A percentile compares a stretch with the other conserved stretches of the same genome.
Evolutionary conservation across 2,888 invertebrate genomes (phyloP).

Genomic region (Chymomyza fuscimana): DNA sequence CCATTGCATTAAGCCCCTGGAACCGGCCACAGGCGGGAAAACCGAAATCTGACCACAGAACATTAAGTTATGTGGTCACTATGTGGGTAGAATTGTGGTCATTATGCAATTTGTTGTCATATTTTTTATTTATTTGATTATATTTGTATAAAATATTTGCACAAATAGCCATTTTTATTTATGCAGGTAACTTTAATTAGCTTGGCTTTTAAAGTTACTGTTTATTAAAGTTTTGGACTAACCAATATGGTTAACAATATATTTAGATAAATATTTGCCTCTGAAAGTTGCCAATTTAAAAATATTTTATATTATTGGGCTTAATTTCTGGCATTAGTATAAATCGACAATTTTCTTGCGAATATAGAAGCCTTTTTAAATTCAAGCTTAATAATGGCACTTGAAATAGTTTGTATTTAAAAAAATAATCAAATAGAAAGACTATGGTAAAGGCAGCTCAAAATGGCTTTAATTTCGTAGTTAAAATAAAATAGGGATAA

Average conservation of each 20-base stretch:
- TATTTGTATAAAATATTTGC: constrained; percentile 30
- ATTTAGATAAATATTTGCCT: not conserved
- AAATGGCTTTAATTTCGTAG: too few relatives aligned
- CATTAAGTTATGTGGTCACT: constrained; percentile 71
- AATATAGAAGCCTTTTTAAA: too few relatives aligned
- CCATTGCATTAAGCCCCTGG: not conserved
- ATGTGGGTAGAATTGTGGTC: constrained; percentile 63
- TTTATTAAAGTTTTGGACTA: not conserved
- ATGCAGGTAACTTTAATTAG: not conserved
- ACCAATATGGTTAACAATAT: not conserved
- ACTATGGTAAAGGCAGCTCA: too few relatives aligned
- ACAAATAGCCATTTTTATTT: constrained; percentile 33
- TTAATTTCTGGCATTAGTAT: too few relatives aligned
- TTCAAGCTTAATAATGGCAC: too few relatives aligned
- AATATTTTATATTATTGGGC: too few relatives aligned
- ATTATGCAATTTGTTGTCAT: constrained; percentile 9
- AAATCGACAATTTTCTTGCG: too few relatives aligned
- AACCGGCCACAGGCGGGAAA: constrained; percentile 11
- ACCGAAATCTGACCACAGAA: constrained; percentile 67
- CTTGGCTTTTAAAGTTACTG: not conserved
- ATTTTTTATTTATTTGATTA: constrained; percentile 13
- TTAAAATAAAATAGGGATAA: too few relatives aligned
- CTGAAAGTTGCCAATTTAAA: too few relatives aligned
- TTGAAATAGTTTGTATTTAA: too few relatives aligned
- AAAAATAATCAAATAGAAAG: too few relatives aligned